A percentile compares a stretch with the other conserved stretches of the same genome.
These are phyloP conservation scores for Andrena bucephala DNA, from an alignment of 2,888 invertebrate genomes.

Conservation along the genomic window DNA sequence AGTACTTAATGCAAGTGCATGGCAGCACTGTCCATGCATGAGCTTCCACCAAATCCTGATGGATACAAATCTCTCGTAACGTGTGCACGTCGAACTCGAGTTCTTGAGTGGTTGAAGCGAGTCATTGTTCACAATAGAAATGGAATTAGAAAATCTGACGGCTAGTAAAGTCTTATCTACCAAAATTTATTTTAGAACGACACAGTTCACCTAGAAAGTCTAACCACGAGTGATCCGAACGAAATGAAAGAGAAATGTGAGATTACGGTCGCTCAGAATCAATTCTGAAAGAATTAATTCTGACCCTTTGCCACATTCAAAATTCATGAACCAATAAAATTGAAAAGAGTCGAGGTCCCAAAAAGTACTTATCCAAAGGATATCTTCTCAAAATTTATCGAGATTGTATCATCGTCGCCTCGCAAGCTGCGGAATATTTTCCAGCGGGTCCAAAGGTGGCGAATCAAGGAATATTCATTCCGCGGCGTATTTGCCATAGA, in stretches of 20 bases:
- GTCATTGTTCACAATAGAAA: background rate
- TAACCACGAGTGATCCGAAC: too few relatives aligned
- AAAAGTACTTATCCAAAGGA: background rate
- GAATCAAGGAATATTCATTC: slow-evolving; percentile 19
- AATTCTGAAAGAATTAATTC: too few relatives aligned
- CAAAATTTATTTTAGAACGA: too few relatives aligned
- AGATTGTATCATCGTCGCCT: background rate
- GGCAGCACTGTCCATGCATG: background rate
- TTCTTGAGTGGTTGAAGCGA: slow-evolving; percentile 15
- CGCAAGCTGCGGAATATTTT: slow-evolving; percentile 22
- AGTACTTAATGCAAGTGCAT: slow-evolving; percentile 57
- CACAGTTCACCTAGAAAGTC: too few relatives aligned
- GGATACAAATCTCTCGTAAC: slow-evolving; percentile 5
- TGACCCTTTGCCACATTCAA: background rate
- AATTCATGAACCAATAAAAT: too few relatives aligned
- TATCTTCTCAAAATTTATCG: background rate
- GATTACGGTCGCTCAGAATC: too few relatives aligned
- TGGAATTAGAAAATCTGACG: too few relatives aligned
- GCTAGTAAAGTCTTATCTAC: too few relatives aligned
- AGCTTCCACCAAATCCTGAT: background rate
- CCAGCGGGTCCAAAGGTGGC: background rate
- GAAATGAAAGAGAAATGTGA: too few relatives aligned
- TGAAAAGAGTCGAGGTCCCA: too few relatives aligned
- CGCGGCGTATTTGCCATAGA: slow-evolving; percentile 5
- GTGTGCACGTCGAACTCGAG: slow-evolving; percentile 7